Conservation (phyloP, 2,797 vertebrate species). For the Cryptoprocta ferox region DNA sequence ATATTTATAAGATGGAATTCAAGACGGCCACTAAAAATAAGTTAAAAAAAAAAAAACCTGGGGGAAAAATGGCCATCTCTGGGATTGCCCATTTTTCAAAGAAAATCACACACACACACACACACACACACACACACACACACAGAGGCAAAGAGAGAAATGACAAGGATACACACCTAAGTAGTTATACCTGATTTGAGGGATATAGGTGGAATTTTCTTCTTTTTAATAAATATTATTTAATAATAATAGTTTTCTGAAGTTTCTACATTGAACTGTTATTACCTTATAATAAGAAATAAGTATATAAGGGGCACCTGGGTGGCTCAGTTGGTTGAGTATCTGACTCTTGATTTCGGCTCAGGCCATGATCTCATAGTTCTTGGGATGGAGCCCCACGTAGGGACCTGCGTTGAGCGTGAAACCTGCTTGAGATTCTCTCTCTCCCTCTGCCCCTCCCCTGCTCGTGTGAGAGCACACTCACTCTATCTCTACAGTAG, state of each 20-base stretch:
- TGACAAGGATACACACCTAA: neutral
- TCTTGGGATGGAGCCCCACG: too few relatives aligned
- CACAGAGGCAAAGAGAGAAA: neutral
- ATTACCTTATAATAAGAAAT: neutral
- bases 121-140: neutral
- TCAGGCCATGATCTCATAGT: too few relatives aligned
- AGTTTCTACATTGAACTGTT: neutral
- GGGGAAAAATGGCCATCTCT: neutral
- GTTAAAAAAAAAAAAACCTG: neutral
- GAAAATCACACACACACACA: neutral
- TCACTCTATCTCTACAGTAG: too few relatives aligned
- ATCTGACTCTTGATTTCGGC: too few relatives aligned
- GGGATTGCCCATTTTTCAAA: neutral
- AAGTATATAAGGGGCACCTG: neutral
- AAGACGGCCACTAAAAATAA: neutral
- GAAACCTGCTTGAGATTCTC: too few relatives aligned
- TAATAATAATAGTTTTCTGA: neutral
- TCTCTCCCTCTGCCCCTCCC: too few relatives aligned
- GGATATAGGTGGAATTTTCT: neutral
- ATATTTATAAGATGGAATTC: neutral
- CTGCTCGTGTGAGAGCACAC: too few relatives aligned
- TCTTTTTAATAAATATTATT: neutral
- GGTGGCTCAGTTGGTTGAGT: too few relatives aligned
- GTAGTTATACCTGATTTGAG: neutral
- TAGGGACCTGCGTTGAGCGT: too few relatives aligned